Evolutionary conservation across 2,888 invertebrate species (phyloP).

Genomic region (Acheta domesticus): DNA sequence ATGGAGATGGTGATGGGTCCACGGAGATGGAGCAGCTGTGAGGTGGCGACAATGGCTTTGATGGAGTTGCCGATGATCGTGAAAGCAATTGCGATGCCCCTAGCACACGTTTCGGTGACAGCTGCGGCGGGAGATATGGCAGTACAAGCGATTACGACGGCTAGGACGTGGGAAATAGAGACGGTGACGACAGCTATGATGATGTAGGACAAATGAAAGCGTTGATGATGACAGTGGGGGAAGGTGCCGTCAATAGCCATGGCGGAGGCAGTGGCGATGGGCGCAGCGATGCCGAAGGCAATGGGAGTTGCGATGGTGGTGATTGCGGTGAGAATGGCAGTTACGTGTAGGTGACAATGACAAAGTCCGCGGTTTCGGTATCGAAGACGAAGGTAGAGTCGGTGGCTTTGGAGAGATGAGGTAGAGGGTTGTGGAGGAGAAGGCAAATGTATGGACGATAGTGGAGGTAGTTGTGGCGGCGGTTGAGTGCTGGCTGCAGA

Average conservation of each 20-base stretch:
- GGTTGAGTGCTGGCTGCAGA: too few species aligned
- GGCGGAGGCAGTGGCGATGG: neutral
- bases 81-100: constrained; percentile 30
- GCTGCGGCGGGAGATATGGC: neutral
- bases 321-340: too few species aligned
- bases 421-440: too few species aligned
- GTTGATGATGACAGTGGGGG: neutral
- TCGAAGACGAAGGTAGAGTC: too few species aligned
- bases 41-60: neutral
- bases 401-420: too few species aligned
- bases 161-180: neutral
- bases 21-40: constrained; percentile 34
- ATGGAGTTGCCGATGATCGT: constrained; percentile 21
- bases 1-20: too few species aligned
- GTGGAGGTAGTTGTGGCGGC: too few species aligned
- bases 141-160: constrained; percentile 32
- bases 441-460: too few species aligned
- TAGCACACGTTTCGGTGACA: constrained; percentile 33
- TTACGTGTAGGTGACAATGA: too few species aligned
- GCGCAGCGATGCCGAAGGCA: neutral
- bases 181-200: neutral
- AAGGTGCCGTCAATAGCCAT: neutral
- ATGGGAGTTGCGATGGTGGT: neutral
- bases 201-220: neutral
- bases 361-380: too few species aligned